These are phyloP conservation scores for Sorex araneus DNA, from an alignment of 2,113 vertebrate genomes.

Conservation along the genomic window DNA sequence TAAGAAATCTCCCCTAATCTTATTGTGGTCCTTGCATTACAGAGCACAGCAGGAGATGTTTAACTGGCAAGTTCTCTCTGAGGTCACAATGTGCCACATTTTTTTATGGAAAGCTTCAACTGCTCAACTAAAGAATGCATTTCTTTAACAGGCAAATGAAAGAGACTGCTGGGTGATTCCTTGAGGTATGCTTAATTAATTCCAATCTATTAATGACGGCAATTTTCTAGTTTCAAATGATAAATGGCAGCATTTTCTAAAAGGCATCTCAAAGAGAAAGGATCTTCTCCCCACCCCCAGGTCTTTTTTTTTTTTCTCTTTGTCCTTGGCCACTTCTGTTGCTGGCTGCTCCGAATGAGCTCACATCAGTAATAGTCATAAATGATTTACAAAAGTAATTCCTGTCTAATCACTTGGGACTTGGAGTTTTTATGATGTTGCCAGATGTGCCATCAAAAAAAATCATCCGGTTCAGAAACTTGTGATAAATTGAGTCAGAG, in stretches of 20 bases:
- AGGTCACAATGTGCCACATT: background rate
- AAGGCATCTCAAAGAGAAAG: slow-evolving; percentile 68
- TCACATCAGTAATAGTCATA: slow-evolving; percentile 88
- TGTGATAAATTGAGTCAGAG: slow-evolving; percentile 87
- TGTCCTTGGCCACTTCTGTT: slow-evolving; percentile 85
- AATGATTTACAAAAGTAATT: slow-evolving; percentile 90
- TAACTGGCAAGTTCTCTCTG: slow-evolving; percentile 69
- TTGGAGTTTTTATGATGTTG: slow-evolving; percentile 89
- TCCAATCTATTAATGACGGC: slow-evolving; percentile 79
- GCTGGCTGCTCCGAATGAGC: slow-evolving; percentile 81
- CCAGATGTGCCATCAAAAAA: slow-evolving; percentile 90
- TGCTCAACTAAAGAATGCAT: slow-evolving; percentile 63
- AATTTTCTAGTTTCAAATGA: slow-evolving; percentile 83
- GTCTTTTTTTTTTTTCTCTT: slow-evolving; percentile 68
- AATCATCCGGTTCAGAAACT: slow-evolving; percentile 88
- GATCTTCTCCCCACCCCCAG: slow-evolving; percentile 72
- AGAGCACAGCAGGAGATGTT: slow-evolving; percentile 59
- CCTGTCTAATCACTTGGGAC: slow-evolving; percentile 88
- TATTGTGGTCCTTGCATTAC: background rate
- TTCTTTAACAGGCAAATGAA: slow-evolving; percentile 76
- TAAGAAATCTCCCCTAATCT: slow-evolving; percentile 27
- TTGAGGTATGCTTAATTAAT: slow-evolving; percentile 80
- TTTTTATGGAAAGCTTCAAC: slow-evolving; percentile 74
- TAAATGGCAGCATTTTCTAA: slow-evolving; percentile 78
- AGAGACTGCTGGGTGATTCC: slow-evolving; percentile 66